A percentile compares a stretch with the other conserved stretches of the same genome.
Conservation (phyloP, 2,113 vertebrate species). For the Chiloscyllium plagiosum region DNA sequence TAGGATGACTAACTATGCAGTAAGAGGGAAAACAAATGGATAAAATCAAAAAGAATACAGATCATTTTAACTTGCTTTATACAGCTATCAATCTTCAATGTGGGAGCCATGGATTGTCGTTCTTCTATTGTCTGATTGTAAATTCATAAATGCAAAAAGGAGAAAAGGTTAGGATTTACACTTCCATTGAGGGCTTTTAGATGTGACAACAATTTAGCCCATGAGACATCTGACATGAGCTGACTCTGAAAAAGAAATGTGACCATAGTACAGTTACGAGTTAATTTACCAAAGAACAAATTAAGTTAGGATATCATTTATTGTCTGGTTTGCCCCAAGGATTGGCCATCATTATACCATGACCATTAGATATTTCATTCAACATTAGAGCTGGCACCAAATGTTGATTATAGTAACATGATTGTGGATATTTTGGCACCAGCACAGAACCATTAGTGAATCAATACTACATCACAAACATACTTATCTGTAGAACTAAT, state of each 20-base stretch:
- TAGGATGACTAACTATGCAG: background rate
- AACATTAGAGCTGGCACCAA: background rate
- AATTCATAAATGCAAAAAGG: background rate
- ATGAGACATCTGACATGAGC: background rate
- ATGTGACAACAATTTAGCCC: background rate
- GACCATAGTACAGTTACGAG: background rate
- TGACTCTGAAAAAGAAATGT: background rate
- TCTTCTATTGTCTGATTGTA: background rate
- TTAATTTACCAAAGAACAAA: background rate
- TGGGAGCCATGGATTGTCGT: background rate
- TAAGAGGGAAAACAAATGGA: background rate
- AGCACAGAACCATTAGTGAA: background rate
- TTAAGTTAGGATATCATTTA: background rate
- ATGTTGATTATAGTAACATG: background rate
- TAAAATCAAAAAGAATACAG: background rate
- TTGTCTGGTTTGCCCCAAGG: background rate
- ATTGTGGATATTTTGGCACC: background rate
- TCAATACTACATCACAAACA: background rate
- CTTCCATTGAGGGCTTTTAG: background rate
- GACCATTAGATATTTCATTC: background rate
- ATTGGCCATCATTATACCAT: background rate
- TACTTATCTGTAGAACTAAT: background rate
- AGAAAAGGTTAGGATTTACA: background rate
- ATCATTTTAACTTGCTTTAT: background rate
- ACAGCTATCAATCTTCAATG: background rate